phyloP scores from a whole-genome alignment of 2,888 invertebrate species.

The Bellardia bayeri region DNA sequence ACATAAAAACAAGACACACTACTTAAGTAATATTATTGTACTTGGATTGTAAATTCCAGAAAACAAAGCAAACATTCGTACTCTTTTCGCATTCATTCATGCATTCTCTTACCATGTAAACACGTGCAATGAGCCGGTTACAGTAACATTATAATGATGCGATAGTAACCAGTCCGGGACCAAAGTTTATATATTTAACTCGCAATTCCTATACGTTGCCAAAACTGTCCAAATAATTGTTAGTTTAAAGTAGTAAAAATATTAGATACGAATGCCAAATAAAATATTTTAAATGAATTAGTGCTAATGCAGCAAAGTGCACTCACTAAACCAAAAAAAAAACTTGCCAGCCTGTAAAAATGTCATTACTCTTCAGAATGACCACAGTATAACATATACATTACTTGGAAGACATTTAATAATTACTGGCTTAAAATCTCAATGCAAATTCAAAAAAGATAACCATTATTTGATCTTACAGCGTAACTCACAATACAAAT shows the following conservation, averaged over 20 bases:
- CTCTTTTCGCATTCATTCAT: slow-evolving; percentile 23
- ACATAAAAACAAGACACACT: neutral
- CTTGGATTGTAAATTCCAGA: slow-evolving; percentile 8
- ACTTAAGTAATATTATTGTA: slow-evolving; percentile 35
- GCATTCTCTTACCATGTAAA: neutral
- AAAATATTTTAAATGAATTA: too few species aligned
- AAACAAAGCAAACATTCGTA: neutral
- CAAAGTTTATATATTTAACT: slow-evolving; percentile 36
- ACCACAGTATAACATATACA: too few species aligned
- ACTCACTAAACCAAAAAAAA: neutral
- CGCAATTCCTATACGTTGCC: neutral
- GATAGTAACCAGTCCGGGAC: slow-evolving; percentile 32
- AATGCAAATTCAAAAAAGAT: too few species aligned
- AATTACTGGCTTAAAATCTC: too few species aligned
- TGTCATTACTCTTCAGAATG: too few species aligned
- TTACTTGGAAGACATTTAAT: too few species aligned
- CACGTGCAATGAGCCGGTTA: slow-evolving; percentile 47
- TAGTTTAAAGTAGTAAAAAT: neutral
- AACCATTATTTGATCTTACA: too few species aligned
- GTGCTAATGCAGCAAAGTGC: neutral
- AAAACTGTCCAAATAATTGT: neutral
- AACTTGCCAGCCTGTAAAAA: too few species aligned
- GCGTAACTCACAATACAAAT: too few species aligned
- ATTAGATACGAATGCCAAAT: too few species aligned
- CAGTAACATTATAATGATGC: slow-evolving; percentile 30